These are phyloP conservation scores for Rallus crepitans DNA, from an alignment of 2,797 vertebrate genomes.

Conservation along the genomic window DNA sequence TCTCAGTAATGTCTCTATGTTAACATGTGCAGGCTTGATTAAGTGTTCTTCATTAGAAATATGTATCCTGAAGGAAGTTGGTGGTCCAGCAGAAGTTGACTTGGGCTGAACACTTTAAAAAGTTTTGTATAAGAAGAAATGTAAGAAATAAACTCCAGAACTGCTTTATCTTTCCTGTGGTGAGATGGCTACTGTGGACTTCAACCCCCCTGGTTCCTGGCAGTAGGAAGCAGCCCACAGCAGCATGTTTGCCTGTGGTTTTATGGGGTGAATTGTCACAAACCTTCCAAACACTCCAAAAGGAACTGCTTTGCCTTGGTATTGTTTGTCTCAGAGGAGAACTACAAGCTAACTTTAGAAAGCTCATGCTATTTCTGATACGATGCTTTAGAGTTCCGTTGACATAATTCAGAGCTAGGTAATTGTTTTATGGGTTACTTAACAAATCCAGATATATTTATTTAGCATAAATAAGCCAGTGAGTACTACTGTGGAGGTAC, in stretches of 20 bases:
- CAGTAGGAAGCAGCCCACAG: background rate
- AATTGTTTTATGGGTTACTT: constrained; percentile 61
- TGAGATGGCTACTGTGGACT: background rate
- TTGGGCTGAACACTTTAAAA: background rate
- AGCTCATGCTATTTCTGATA: constrained; percentile 11
- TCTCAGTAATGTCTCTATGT: background rate
- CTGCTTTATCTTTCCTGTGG: background rate
- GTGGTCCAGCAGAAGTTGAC: background rate
- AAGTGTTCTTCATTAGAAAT: background rate
- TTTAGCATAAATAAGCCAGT: background rate
- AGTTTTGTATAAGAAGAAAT: background rate
- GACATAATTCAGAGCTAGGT: constrained; percentile 26
- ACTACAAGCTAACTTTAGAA: constrained; percentile 13
- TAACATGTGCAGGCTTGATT: background rate
- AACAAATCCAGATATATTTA: constrained; percentile 56
- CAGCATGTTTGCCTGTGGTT: background rate
- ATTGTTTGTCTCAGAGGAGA: background rate
- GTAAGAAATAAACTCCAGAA: background rate
- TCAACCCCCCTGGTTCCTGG: background rate
- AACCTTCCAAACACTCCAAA: background rate
- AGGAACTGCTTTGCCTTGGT: background rate
- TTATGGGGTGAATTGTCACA: background rate
- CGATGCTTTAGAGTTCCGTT: background rate
- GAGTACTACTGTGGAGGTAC: background rate
- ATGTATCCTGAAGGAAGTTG: fast-evolving